These are phyloP conservation scores for Neosilurus hyrtlii DNA, from an alignment of 2,797 vertebrate genomes.

Conservation along the genomic window DNA sequence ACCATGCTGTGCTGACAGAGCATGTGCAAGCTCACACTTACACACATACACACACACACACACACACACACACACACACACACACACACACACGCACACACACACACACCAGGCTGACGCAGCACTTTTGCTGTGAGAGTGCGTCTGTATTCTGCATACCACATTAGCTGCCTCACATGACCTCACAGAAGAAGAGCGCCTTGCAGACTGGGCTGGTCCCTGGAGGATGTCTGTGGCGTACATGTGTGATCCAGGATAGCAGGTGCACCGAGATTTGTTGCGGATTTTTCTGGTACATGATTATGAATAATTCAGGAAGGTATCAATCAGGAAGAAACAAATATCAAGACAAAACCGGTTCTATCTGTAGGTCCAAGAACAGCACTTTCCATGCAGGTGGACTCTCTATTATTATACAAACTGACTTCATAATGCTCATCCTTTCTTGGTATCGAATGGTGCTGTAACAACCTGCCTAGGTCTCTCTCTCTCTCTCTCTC, in stretches of 20 bases:
- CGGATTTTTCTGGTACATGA: not conserved
- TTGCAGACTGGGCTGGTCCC: not conserved
- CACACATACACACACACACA: constrained; percentile 25
- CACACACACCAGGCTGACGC: constrained; percentile 43
- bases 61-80: constrained; percentile 34
- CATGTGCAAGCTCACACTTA: constrained; percentile 13
- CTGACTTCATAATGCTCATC: not conserved
- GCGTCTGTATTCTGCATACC: constrained; percentile 21
- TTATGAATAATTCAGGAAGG: constrained; percentile 45
- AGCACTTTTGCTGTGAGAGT: constrained; percentile 42
- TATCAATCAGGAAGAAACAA: not conserved
- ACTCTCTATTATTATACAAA: not conserved
- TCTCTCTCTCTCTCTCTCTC: constrained; percentile 7
- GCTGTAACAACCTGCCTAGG: not conserved
- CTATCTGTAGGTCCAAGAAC: not conserved
- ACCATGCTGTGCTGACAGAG: constrained; percentile 12
- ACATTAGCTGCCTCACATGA: constrained; percentile 31
- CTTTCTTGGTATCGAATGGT: not conserved
- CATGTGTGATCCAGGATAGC: not conserved
- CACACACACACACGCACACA: not conserved
- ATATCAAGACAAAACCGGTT: not conserved
- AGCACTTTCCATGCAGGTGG: not conserved
- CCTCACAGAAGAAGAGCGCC: not conserved
- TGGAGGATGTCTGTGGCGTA: not conserved
- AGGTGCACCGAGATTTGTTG: constrained; percentile 10